These are phyloP conservation scores for Drosophila engyochracea DNA, from an alignment of 2,888 invertebrate species.

Conservation along the genomic window DNA sequence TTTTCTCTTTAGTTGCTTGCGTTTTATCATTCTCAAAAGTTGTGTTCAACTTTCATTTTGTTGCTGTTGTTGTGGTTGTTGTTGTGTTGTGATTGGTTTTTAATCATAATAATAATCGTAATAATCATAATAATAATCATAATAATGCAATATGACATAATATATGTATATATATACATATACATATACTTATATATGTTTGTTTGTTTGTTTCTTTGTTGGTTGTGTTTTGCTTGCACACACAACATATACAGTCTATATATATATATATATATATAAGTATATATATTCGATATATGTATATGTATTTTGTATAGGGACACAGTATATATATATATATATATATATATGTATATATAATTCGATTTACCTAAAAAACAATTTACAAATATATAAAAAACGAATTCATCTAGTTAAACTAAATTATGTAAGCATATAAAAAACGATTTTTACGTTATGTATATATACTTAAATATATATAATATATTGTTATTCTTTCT, in stretches of 20 bases:
- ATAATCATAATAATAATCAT: constrained; percentile 56
- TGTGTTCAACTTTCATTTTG: constrained; percentile 51
- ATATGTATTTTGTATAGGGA: constrained; percentile 28
- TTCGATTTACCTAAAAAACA: constrained; percentile 84
- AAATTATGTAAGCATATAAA: constrained; percentile 54
- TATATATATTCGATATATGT: constrained; percentile 13
- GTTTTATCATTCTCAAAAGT: constrained; percentile 45
- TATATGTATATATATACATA: constrained; percentile 35
- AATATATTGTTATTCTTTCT: constrained; percentile 6
- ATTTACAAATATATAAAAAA: constrained; percentile 80
- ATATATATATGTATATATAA: constrained; percentile 66
- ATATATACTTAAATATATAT: constrained; percentile 34
- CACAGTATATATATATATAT: constrained; percentile 31
- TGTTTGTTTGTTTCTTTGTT: constrained; percentile 11
- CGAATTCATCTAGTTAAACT: constrained; percentile 75
- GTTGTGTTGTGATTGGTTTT: constrained; percentile 53
- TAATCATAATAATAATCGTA: constrained; percentile 43
- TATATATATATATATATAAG: constrained; percentile 14
- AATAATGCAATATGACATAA: constrained; percentile 71
- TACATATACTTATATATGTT: constrained; percentile 18
- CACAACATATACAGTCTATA: constrained; percentile 11
- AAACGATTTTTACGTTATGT: constrained; percentile 56
- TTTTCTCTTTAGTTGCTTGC: constrained; percentile 49
- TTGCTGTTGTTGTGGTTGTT: constrained; percentile 47
- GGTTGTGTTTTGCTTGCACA: constrained; percentile 6